A percentile compares a stretch with the other conserved stretches of the same genome.
These are phyloP conservation scores for Enhydra lutris DNA, from an alignment of 2,113 vertebrate genomes.

Conservation along the genomic window DNA sequence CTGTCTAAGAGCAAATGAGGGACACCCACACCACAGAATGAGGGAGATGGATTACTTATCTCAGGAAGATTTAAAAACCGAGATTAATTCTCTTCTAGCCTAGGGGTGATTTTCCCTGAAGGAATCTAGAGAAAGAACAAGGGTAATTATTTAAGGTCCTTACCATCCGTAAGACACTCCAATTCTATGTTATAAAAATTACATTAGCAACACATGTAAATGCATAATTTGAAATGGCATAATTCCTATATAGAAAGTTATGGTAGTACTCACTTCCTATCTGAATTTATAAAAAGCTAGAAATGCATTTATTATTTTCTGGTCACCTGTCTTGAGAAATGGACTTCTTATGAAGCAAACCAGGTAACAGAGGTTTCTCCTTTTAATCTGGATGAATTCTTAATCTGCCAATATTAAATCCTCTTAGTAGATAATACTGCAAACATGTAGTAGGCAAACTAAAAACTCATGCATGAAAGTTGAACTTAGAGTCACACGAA, in stretches of 20 bases:
- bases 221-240: neutral
- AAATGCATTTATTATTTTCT: neutral
- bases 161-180: neutral
- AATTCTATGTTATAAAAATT: neutral
- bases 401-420: neutral
- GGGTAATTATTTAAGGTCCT: neutral
- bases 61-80: neutral
- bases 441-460: constrained; percentile 51
- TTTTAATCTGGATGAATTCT: constrained; percentile 44
- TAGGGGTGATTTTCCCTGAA: neutral
- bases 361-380: neutral
- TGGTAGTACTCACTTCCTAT: neutral
- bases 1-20: neutral
- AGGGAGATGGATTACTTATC: neutral
- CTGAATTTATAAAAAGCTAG: neutral
- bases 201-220: neutral
- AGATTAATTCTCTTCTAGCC: neutral
- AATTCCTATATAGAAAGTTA: constrained; percentile 15
- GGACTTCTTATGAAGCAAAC: neutral
- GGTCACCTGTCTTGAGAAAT: neutral
- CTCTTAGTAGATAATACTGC: neutral
- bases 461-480: constrained; percentile 52
- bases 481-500: neutral
- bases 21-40: neutral
- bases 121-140: neutral